Conservation (phyloP, 2,888 invertebrate species). For the Leucozona laternaria region DNA sequence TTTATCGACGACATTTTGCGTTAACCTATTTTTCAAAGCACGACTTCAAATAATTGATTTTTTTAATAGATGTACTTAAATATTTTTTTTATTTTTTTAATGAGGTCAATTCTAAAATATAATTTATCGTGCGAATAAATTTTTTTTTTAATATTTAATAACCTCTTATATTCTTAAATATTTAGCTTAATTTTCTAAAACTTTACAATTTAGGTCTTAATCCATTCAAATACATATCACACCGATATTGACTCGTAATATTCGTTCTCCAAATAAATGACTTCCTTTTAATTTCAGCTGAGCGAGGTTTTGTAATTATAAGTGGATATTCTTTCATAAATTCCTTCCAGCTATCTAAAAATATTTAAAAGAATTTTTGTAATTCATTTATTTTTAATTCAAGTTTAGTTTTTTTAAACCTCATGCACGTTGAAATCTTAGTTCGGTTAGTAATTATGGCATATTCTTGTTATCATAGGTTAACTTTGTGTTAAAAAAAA, state of each 20-base stretch:
- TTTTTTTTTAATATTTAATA: not conserved
- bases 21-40: too few species aligned
- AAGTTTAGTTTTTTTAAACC: not conserved
- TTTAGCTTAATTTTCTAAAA: constrained; percentile 26
- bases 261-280: constrained; percentile 64
- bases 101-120: not conserved
- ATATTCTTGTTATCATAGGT: not conserved
- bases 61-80: too few species aligned
- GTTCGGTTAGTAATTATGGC: constrained; percentile 3
- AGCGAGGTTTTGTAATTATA: constrained; percentile 33
- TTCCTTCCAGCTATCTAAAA: constrained; percentile 65
- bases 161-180: not conserved
- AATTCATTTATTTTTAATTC: not conserved
- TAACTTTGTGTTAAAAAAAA: not conserved
- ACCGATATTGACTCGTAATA: constrained; percentile 45
- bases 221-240: constrained; percentile 61
- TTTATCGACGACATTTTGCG: too few species aligned
- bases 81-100: too few species aligned
- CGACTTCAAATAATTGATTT: too few species aligned
- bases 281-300: constrained; percentile 54
- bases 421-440: constrained; percentile 29
- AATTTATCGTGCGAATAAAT: not conserved
- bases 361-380: not conserved
- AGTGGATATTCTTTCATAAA: constrained; percentile 46
- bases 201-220: constrained; percentile 60